phyloP scores from a whole-genome alignment of 2,797 vertebrate genomes.

The Semotilus atromaculatus region DNA sequence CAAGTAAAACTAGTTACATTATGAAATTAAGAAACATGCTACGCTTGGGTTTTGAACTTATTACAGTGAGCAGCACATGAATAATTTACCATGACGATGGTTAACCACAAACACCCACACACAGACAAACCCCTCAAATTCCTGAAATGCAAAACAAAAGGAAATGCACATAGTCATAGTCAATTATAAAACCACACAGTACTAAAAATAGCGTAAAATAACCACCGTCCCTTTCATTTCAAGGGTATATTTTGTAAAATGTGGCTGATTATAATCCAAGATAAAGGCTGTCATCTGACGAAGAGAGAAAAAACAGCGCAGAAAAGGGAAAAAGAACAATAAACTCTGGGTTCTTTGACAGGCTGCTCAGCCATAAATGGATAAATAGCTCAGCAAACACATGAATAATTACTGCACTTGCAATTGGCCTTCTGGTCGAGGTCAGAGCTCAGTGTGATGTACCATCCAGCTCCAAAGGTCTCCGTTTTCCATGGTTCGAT shows the following conservation, averaged over 20 bases:
- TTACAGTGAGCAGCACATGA: background rate
- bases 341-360: background rate
- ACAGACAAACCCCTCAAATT: background rate
- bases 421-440: background rate
- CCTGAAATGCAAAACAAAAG: background rate
- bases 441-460: conserved; percentile 13
- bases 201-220: conserved; percentile 19
- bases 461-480: conserved; percentile 5
- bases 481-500: background rate
- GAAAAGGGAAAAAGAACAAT: conserved; percentile 13
- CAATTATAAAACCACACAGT: conserved; percentile 23
- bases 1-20: background rate
- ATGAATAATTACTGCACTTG: conserved; percentile 15
- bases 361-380: background rate
- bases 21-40: background rate
- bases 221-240: background rate
- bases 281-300: conserved; percentile 23
- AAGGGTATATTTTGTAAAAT: background rate
- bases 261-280: background rate
- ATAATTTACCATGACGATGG: background rate
- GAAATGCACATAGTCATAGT: background rate
- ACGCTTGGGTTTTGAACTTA: conserved; percentile 3
- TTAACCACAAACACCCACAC: conserved; percentile 26
- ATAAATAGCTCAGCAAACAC: background rate
- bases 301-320: background rate